Evolutionary conservation across 2,888 invertebrate genomes (phyloP), one percentile per base, ranked within the genome.

Genomic region (Epistrophe grossulariae): DNA sequence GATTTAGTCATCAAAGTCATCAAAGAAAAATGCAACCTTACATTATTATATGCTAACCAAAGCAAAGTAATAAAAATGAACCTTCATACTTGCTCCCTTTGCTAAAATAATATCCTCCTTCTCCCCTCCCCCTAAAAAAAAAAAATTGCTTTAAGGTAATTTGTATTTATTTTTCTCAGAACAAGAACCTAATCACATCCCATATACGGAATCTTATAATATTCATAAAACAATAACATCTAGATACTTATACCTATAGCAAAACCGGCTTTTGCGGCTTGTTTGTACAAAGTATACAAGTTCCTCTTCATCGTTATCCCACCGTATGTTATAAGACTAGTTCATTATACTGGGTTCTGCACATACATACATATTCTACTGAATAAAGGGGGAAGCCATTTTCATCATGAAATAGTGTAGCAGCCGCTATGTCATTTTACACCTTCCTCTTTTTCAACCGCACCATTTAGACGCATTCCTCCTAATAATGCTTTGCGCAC

Each of bases 201-300:
- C 50, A 66, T 71, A 81, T 50, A 81, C 50, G 71, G 57, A 70
- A 71, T 57, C 48, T 11, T 62, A 74, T 60, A 40, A 52, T 43
- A 77, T 77, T 81, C 40, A 52, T 77, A 84, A 77, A 80, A 84
- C 77, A 84, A 84, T 84, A 84, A 84, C 62, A 84, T 57, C 64
- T 52, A 55, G 15, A 15, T 15, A 52, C 1, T 1, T 5, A 11
- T 19, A 11, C 2, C 10, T 50, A 40, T 43, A 52, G 19, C 38
- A 72, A 24, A 62, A 85, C 80, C 77, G 76, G 80, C 84, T 80
- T 84, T 76, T 35, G 60, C 68, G 71, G 66, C 35, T 17, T 72
- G 74, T 77, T 68, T 68, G 55, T 80, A 66, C 3, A 13, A 40
- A 10, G 17, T 10, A 15, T 17, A 28, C 50, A 40, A 45, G 48